These are phyloP conservation scores for Anoplophora glabripennis DNA, from an alignment of 1,140 invertebrate species.

Conservation along the genomic window DNA sequence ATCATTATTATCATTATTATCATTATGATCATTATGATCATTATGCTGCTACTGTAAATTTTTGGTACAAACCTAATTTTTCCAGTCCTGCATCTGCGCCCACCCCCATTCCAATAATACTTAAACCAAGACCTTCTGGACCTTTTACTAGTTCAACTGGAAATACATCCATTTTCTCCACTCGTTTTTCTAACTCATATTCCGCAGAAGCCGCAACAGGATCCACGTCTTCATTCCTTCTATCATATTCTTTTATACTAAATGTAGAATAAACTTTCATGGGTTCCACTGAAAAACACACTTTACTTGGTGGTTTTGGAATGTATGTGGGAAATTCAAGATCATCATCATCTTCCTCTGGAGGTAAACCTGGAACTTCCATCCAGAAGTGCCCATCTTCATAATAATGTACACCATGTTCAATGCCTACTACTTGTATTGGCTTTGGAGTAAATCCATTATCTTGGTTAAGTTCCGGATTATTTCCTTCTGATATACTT, in stretches of 20 bases:
- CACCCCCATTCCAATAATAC: slow-evolving; percentile 94
- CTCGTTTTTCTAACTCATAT: slow-evolving; percentile 96
- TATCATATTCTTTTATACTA: slow-evolving; percentile 96
- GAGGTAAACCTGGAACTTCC: slow-evolving; percentile 75
- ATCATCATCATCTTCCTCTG: slow-evolving; percentile 69
- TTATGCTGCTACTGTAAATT: too few species aligned
- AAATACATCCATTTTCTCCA: slow-evolving; percentile 99
- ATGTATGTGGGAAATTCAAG: slow-evolving; percentile 67
- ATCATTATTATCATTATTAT: too few species aligned
- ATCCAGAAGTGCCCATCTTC: slow-evolving; percentile 93
- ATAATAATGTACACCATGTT: slow-evolving; percentile 80
- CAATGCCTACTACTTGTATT: slow-evolving; percentile 41
- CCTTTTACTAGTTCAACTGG: slow-evolving; percentile 89
- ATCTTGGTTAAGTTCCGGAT: slow-evolving; percentile 35
- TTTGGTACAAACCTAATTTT: slow-evolving; percentile 63
- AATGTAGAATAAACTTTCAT: slow-evolving; percentile 96
- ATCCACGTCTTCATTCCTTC: slow-evolving; percentile 98
- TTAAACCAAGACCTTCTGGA: slow-evolving; percentile 90
- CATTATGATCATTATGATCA: too few species aligned
- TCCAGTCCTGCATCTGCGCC: slow-evolving; percentile 98
- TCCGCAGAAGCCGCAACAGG: slow-evolving; percentile 97
- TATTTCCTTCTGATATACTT: slow-evolving; percentile 42
- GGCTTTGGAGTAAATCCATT: slow-evolving; percentile 45
- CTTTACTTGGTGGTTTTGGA: slow-evolving; percentile 71
- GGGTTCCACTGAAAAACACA: slow-evolving; percentile 80